These are phyloP conservation scores for Microtus richardsoni DNA, from an alignment of 2,113 vertebrate genomes.

Conservation along the genomic window DNA sequence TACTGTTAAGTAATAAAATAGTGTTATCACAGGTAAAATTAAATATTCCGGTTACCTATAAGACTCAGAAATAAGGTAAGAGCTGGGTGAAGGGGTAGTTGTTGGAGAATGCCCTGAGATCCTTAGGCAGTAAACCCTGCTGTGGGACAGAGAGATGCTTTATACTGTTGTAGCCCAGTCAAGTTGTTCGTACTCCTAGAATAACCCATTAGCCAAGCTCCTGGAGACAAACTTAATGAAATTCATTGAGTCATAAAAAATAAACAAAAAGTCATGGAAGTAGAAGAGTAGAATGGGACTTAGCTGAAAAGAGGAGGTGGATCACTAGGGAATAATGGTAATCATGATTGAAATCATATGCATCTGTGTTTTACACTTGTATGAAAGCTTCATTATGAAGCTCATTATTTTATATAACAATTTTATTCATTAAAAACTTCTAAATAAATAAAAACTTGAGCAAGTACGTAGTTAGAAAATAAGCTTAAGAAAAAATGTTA, in stretches of 20 bases:
- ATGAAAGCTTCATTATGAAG: background rate
- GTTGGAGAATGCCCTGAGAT: background rate
- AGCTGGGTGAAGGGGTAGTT: background rate
- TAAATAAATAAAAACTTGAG: background rate
- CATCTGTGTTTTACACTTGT: background rate
- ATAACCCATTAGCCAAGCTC: background rate
- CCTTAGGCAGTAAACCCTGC: background rate
- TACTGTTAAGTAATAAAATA: background rate
- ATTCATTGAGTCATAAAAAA: background rate
- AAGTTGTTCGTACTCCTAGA: background rate
- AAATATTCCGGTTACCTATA: background rate
- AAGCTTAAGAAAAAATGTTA: background rate
- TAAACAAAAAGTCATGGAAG: background rate
- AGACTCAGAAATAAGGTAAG: background rate
- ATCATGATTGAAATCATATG: background rate
- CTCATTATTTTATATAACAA: background rate
- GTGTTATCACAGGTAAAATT: background rate
- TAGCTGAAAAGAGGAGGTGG: background rate
- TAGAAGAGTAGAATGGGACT: background rate
- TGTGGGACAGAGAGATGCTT: background rate
- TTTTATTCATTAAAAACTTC: background rate
- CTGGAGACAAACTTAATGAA: background rate
- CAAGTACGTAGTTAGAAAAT: background rate
- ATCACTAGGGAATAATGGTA: background rate
- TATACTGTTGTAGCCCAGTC: background rate